Conservation (phyloP, 2,797 vertebrate species). For the Sebastiscus tertius region DNA sequence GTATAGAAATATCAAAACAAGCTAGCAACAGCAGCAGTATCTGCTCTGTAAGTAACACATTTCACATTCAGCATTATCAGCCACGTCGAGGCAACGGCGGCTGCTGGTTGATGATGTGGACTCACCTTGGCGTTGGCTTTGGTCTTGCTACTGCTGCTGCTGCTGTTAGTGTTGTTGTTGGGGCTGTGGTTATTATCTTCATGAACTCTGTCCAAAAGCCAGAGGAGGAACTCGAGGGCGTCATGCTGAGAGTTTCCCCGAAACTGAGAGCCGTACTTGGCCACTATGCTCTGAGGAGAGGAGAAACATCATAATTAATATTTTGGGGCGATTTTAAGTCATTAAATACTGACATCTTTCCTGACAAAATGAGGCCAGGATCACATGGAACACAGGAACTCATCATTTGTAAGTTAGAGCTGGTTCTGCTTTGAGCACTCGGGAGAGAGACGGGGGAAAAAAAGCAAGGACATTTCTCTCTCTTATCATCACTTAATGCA, state of each 20-base stretch:
- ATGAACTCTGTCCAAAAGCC: slow-evolving; percentile 92
- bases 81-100: neutral
- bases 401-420: neutral
- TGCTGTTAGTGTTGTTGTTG: slow-evolving; percentile 60
- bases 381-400: neutral
- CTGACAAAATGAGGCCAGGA: slow-evolving; percentile 9
- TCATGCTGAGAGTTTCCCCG: slow-evolving; percentile 94
- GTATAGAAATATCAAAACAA: neutral
- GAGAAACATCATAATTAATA: slow-evolving; percentile 21
- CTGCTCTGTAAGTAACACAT: neutral
- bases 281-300: slow-evolving; percentile 87
- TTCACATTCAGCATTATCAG: neutral
- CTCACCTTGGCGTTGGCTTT: slow-evolving; percentile 81
- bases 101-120: neutral
- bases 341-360: slow-evolving; percentile 1
- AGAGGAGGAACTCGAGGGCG: slow-evolving; percentile 95
- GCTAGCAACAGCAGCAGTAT: neutral
- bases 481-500: neutral
- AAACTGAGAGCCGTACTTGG: slow-evolving; percentile 93
- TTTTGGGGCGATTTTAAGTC: slow-evolving; percentile 10
- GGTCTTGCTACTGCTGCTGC: slow-evolving; percentile 53
- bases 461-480: neutral
- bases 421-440: slow-evolving; percentile 66
- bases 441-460: neutral
- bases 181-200: slow-evolving; percentile 87